Percentiles rank a stretch among this genome's conserved stretches.
Evolutionary conservation across 2,113 vertebrate genomes (phyloP).

Genomic region (Podocnemis expansa): DNA sequence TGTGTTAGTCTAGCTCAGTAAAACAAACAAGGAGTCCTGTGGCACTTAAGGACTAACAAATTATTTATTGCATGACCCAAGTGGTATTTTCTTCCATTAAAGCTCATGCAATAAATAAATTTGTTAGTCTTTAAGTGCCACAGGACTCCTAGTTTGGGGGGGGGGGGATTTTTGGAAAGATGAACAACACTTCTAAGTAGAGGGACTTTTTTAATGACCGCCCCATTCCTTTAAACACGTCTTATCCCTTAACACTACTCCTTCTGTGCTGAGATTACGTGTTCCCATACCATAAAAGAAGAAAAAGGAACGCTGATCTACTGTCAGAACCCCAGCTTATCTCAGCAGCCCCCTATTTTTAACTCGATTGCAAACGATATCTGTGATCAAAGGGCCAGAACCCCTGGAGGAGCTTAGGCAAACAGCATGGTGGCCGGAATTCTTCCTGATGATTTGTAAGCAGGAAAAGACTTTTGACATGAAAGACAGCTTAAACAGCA

Average conservation of each 20-base stretch:
- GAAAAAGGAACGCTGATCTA: slow-evolving; percentile 72
- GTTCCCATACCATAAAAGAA: slow-evolving; percentile 78
- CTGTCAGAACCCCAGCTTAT: slow-evolving; percentile 83
- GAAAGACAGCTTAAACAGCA: slow-evolving; percentile 89
- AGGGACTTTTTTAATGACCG: not conserved
- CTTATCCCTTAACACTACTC: slow-evolving; percentile 49
- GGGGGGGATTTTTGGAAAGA: not conserved
- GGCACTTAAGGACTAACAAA: too few species aligned
- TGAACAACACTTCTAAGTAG: not conserved
- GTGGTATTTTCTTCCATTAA: too few species aligned
- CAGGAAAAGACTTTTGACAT: slow-evolving; percentile 94
- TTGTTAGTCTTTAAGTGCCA: too few species aligned
- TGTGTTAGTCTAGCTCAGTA: too few species aligned
- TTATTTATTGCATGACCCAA: too few species aligned
- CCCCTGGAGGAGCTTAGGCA: slow-evolving; percentile 80
- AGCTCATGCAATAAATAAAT: too few species aligned
- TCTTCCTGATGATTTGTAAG: slow-evolving; percentile 89
- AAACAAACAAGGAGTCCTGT: too few species aligned
- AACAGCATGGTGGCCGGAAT: slow-evolving; percentile 81
- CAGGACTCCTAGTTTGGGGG: too few species aligned
- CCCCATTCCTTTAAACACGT: slow-evolving; percentile 3
- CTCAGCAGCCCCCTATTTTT: slow-evolving; percentile 86
- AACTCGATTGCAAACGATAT: slow-evolving; percentile 86
- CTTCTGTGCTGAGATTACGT: slow-evolving; percentile 57
- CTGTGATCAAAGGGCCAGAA: slow-evolving; percentile 87